Evolutionary conservation across 1,140 invertebrate genomes (phyloP).

Genomic region (Arctopsyche grandis): DNA sequence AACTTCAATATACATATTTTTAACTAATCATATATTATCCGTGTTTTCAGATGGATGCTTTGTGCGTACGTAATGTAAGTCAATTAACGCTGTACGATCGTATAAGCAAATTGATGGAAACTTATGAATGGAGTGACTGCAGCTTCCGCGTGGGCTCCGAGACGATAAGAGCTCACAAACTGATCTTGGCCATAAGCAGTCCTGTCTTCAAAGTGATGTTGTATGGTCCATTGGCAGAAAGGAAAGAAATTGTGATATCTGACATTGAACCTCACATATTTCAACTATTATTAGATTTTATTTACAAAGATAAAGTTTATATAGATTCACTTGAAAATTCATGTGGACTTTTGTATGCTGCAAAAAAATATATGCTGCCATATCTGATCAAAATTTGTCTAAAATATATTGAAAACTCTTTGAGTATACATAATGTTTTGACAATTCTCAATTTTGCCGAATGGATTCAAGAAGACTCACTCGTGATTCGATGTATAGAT

Average conservation of each 20-base stretch:
- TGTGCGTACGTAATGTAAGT: conserved; percentile 40
- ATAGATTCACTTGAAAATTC: conserved; percentile 65
- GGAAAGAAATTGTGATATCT: conserved; percentile 62
- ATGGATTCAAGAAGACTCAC: conserved; percentile 63
- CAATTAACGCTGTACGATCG: conserved; percentile 59
- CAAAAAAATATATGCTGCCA: conserved; percentile 68
- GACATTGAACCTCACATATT: conserved; percentile 68
- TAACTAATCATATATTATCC: too few relatives aligned
- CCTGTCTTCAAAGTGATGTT: conserved; percentile 83
- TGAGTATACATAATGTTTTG: conserved; percentile 66
- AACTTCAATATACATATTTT: too few relatives aligned
- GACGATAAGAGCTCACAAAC: conserved; percentile 72
- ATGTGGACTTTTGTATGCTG: conserved; percentile 68
- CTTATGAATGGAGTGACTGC: conserved; percentile 67
- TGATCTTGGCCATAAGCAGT: conserved; percentile 74
- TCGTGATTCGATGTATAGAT: conserved; percentile 62
- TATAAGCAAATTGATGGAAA: conserved; percentile 63
- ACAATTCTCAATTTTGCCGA: conserved; percentile 67
- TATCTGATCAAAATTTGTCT: conserved; percentile 65
- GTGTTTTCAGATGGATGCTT: conserved; percentile 49
- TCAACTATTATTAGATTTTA: conserved; percentile 66
- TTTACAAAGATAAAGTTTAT: conserved; percentile 67
- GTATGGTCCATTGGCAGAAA: conserved; percentile 71
- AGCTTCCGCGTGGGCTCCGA: conserved; percentile 64
- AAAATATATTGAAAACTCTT: conserved; percentile 63